Percentiles rank a stretch among this genome's conserved stretches.
phyloP scores from a whole-genome alignment of 2,888 invertebrate species.

The Dastarcus helophoroides region DNA sequence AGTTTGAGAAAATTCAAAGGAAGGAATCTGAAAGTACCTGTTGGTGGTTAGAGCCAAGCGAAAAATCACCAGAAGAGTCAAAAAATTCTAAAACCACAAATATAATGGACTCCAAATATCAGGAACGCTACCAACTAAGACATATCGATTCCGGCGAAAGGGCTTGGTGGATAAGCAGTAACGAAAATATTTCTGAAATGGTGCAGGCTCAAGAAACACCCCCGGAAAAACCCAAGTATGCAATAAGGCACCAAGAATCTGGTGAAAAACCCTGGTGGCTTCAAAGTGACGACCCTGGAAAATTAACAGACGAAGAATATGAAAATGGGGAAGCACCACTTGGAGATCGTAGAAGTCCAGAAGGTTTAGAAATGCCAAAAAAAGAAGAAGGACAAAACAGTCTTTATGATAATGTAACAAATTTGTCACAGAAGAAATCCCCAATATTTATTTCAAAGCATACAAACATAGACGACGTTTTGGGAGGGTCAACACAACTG shows the following conservation, averaged over 20 bases:
- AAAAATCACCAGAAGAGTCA: slow-evolving; percentile 16
- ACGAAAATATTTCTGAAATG: slow-evolving; percentile 32
- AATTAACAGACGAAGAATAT: slow-evolving; percentile 40
- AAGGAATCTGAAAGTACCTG: slow-evolving; percentile 23
- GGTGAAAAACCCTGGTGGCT: slow-evolving; percentile 46
- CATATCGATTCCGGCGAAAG: slow-evolving; percentile 58
- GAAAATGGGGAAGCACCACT: slow-evolving; percentile 45
- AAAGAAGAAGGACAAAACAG: slow-evolving; percentile 43
- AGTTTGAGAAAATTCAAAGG: slow-evolving; percentile 10
- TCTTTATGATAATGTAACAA: slow-evolving; percentile 59
- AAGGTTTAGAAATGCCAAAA: slow-evolving; percentile 51
- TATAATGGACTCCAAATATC: slow-evolving; percentile 44
- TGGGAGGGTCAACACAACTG: slow-evolving; percentile 51
- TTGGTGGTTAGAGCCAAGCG: slow-evolving; percentile 23
- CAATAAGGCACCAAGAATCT: slow-evolving; percentile 39
- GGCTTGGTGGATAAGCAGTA: slow-evolving; percentile 54
- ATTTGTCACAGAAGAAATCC: slow-evolving; percentile 27
- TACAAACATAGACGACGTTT: slow-evolving; percentile 80
- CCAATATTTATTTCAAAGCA: slow-evolving; percentile 69
- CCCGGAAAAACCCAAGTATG: slow-evolving; percentile 20
- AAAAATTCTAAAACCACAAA: slow-evolving; percentile 13
- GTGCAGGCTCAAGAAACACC: slow-evolving; percentile 16
- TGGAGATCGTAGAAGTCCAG: slow-evolving; percentile 70
- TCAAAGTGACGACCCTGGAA: slow-evolving; percentile 48
- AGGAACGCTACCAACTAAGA: slow-evolving; percentile 44